Conservation (phyloP, 2,797 vertebrate genomes). For the Allobates femoralis region DNA sequence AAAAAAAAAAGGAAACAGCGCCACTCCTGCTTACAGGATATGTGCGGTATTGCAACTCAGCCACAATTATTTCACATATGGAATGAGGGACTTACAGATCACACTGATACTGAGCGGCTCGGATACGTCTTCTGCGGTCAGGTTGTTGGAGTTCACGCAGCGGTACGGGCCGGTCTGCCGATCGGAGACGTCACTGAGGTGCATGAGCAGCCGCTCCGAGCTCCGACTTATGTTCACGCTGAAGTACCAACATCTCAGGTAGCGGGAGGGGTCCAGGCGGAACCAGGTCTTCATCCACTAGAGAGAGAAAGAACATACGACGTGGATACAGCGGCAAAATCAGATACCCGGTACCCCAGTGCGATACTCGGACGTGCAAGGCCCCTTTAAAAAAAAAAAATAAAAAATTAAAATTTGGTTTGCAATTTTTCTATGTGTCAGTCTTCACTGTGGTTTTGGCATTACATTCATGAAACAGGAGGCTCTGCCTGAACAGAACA, state of each 20-base stretch:
- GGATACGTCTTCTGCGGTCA: constrained; percentile 58
- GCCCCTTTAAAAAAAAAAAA: too few relatives aligned
- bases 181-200: constrained; percentile 62
- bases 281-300: constrained; percentile 71
- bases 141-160: constrained; percentile 71
- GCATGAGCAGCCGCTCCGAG: constrained; percentile 67
- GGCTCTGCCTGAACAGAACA: too few relatives aligned
- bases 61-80: too few relatives aligned
- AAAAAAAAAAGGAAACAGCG: too few relatives aligned
- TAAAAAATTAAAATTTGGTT: too few relatives aligned
- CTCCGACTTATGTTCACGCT: constrained; percentile 63
- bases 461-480: not conserved
- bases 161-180: constrained; percentile 74
- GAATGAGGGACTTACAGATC: constrained; percentile 82
- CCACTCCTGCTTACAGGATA: too few relatives aligned
- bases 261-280: constrained; percentile 62
- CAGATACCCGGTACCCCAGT: too few relatives aligned
- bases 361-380: too few relatives aligned
- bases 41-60: too few relatives aligned
- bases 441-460: not conserved
- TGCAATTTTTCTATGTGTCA: too few relatives aligned
- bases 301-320: not conserved
- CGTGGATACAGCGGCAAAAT: not conserved
- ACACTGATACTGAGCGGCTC: constrained; percentile 71
- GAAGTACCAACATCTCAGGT: constrained; percentile 68